Base-by-base conservation (phyloP, 2,797 vertebrate genomes). In the Ceyx erithaca region DNA sequence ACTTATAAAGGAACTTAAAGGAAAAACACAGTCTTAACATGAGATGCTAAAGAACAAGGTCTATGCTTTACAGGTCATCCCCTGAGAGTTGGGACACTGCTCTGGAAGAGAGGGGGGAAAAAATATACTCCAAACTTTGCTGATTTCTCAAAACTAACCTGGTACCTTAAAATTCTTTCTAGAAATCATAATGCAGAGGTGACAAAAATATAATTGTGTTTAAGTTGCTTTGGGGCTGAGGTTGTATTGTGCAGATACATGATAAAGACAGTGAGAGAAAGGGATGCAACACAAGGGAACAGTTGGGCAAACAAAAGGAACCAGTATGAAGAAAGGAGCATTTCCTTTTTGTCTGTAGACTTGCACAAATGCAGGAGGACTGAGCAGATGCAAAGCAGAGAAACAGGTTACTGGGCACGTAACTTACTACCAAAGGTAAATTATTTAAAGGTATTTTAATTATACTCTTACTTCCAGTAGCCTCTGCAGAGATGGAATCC, bases 251-350 rank as follows among this genome's bases (percentile, higher is more conserved):
- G 68, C 33, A 54, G 23, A 22, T 22, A 58, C 14, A 9, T 1
- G 21, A 52, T 9, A 92, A 49, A 43, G 10, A 57, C 8, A 81
- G 43, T 31, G 49, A 55, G 54, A 89, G 68, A 93, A 80, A 69
- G 58, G 78, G 73, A 87, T 31, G 57, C 45, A 90, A 87, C 54
- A 49, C 0, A 4, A 93, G 80, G 93, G 84, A 92, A 89, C 25
- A 54, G 33, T 43, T 77, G 84, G 54, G 88, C 84, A 93, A 96
- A 95, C 40, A 66, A 67, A 90, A 92, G 75, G 88, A 93, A 93
- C 63, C 30, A 26, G 26, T 12, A 20, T 77, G 63, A 93, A 85
- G 89, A 88, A 93, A 92, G 33, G 63, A 83, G 52, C 1, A 1
- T 54, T 96, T 92, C 91, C 63, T 84, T 86, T 93, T 61, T 84